Evolutionary conservation across 1,140 invertebrate species (phyloP).

Genomic region (Thaumetopoea pityocampa): DNA sequence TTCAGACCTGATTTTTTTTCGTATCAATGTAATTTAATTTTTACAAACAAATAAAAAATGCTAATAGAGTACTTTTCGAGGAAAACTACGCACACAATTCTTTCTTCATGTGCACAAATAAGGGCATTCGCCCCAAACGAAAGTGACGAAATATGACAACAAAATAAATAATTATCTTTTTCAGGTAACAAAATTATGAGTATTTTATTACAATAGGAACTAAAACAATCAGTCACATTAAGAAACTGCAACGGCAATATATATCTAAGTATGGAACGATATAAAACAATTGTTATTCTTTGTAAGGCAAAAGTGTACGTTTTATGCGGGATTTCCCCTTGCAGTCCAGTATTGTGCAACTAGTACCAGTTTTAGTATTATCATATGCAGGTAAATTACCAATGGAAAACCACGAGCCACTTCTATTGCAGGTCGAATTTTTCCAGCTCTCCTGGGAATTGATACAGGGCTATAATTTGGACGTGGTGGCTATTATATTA

Average conservation of each 20-base stretch:
- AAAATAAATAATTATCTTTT: too few species aligned
- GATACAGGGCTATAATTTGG: slow-evolving; percentile 23
- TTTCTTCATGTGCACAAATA: too few species aligned
- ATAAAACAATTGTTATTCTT: slow-evolving; percentile 32
- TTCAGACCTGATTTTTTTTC: too few species aligned
- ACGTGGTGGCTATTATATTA: slow-evolving; percentile 25
- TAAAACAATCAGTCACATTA: slow-evolving; percentile 15
- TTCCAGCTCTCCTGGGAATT: slow-evolving; percentile 30
- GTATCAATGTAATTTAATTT: too few species aligned
- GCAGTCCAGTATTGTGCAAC: slow-evolving; percentile 27
- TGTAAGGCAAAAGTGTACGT: slow-evolving; percentile 22
- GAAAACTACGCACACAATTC: too few species aligned
- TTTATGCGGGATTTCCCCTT: slow-evolving; percentile 25
- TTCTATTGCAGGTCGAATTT: slow-evolving; percentile 24
- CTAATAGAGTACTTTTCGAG: too few species aligned
- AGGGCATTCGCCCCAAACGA: too few species aligned
- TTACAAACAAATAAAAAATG: too few species aligned
- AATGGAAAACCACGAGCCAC: slow-evolving; percentile 28
- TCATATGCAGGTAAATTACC: slow-evolving; percentile 29
- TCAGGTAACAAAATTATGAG: too few species aligned
- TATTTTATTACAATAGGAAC: too few species aligned
- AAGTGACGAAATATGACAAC: too few species aligned
- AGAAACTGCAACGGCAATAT: slow-evolving; percentile 18
- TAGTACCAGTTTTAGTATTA: slow-evolving; percentile 22
- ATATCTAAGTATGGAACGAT: slow-evolving; percentile 26